Evolutionary conservation across 2,888 invertebrate species (phyloP).

Genomic region (Elegia similella): DNA sequence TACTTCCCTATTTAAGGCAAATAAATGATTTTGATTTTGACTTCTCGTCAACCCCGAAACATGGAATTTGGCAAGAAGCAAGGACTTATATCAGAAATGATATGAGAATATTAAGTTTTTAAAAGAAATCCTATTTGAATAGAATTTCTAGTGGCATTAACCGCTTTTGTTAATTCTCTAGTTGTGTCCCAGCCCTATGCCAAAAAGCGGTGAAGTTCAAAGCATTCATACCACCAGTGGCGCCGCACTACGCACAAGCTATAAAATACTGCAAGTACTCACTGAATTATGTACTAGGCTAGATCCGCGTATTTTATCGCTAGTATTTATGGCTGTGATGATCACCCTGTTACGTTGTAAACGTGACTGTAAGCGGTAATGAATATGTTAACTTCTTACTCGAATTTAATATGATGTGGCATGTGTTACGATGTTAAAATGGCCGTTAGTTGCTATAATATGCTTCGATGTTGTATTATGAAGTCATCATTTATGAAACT

Average conservation of each 20-base stretch:
- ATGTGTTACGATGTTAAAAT: slow-evolving; percentile 2
- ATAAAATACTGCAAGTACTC: slow-evolving; percentile 17
- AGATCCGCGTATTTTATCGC: slow-evolving; percentile 18
- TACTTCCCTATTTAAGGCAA: no score
- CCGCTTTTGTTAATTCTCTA: no score
- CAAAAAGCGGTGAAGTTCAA: slow-evolving; percentile 44
- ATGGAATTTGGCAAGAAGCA: no score
- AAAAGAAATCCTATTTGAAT: no score
- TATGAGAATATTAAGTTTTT: no score
- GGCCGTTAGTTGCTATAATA: slow-evolving; percentile 1
- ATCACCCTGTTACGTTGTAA: slow-evolving; percentile 15
- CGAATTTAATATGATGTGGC: slow-evolving; percentile 8
- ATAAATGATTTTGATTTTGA: no score
- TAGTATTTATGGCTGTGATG: slow-evolving; percentile 13
- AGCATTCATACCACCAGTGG: slow-evolving; percentile 33
- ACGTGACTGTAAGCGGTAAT: slow-evolving; percentile 9
- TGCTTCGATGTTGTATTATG: neutral
- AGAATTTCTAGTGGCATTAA: neutral
- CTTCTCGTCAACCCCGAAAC: no score
- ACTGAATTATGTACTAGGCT: slow-evolving; percentile 20
- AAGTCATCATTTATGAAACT: slow-evolving; percentile 4
- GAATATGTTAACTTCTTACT: slow-evolving; percentile 12
- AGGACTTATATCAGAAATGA: no score
- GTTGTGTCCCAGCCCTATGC: slow-evolving; percentile 2
- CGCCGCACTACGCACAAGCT: slow-evolving; percentile 32